Evolutionary conservation across 1,140 invertebrate species (phyloP), one percentile per base, ranked within the genome.

Genomic region (Aphaenogaster ashmeadi): DNA sequence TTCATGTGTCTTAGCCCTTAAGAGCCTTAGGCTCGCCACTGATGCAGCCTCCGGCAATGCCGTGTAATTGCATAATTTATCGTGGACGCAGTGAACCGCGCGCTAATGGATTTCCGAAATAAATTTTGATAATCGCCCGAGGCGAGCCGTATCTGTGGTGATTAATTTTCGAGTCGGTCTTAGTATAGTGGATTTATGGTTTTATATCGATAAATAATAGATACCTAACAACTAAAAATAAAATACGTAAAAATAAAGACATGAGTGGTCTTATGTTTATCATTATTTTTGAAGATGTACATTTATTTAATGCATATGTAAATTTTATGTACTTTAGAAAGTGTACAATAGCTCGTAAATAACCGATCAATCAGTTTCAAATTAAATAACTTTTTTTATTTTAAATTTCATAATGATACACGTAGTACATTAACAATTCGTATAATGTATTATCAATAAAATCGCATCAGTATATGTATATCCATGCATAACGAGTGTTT

Each of bases 51-150:
- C 60, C 21, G 33, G 77, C 84, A 58, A 47, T 54, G 50, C 52
- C n/a, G 33, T 58, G 72, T 89, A 90, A 90, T 90, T 83, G 88
- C 88, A 87, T 90, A 87, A 90, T 89, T 90, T 81, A 89, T 87
- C 88, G 69, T 83, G 84, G 84, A 87, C 84, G 58, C 78, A 75
- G 67, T 52, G 60, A 69, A 71, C 79, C 60, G 50, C 44, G 78
- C 56, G 11, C 80, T 90, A 90, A 88, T 91, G 80, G 89, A 88
- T 91, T 91, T 87, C 52, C 88, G 67, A 86, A 90, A 91, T 90
- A 88, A 89, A 88, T 89, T 89, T 75, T 50, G 69, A 64, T 80
- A 77, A 89, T 89, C 88, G 86, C 41, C 54, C 27, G 56, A 52
- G 69, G 88, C 75, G 18, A 84, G 56, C 54, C 36, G 33, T 50